These are phyloP conservation scores for Habroteleia sp. DNA, from an alignment of 2,888 invertebrate species.

Conservation along the genomic window DNA sequence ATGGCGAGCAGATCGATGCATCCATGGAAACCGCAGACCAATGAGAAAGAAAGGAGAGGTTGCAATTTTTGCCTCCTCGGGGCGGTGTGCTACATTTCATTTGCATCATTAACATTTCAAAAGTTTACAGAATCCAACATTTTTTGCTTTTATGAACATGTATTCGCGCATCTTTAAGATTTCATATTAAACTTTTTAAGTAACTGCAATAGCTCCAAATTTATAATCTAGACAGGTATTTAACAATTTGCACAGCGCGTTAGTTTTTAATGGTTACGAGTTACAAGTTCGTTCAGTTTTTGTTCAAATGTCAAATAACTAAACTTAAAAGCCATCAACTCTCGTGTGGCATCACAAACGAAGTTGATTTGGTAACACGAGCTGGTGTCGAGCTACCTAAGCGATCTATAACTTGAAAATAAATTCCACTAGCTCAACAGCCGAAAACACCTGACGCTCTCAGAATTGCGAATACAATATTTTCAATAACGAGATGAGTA, in stretches of 20 bases:
- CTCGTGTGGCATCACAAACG: conserved; percentile 21
- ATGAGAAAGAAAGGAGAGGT: conserved; percentile 59
- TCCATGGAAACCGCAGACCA: conserved; percentile 78
- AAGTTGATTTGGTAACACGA: conserved; percentile 49
- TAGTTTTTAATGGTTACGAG: conserved; percentile 4
- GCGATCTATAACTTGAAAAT: conserved; percentile 43
- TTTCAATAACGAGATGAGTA: conserved; percentile 29
- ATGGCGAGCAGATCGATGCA: conserved; percentile 78
- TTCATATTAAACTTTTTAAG: too few relatives aligned
- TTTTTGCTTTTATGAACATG: too few relatives aligned
- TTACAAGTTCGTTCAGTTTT: not conserved
- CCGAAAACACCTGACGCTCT: conserved; percentile 44
- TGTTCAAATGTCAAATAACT: conserved; percentile 36
- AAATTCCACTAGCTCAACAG: conserved; percentile 36
- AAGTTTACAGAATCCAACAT: not conserved
- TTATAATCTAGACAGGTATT: too few relatives aligned
- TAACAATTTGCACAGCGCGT: not conserved
- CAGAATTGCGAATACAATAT: conserved; percentile 17
- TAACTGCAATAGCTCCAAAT: too few relatives aligned
- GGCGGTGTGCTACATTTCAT: conserved; percentile 38
- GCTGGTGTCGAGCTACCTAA: conserved; percentile 49
- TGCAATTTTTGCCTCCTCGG: conserved; percentile 56
- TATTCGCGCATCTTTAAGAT: too few relatives aligned
- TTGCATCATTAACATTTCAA: conserved; percentile 33
- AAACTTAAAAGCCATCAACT: conserved; percentile 35